Base-by-base conservation (phyloP, 2,888 invertebrate genomes). In the Stictocephala bisonia region DNA sequence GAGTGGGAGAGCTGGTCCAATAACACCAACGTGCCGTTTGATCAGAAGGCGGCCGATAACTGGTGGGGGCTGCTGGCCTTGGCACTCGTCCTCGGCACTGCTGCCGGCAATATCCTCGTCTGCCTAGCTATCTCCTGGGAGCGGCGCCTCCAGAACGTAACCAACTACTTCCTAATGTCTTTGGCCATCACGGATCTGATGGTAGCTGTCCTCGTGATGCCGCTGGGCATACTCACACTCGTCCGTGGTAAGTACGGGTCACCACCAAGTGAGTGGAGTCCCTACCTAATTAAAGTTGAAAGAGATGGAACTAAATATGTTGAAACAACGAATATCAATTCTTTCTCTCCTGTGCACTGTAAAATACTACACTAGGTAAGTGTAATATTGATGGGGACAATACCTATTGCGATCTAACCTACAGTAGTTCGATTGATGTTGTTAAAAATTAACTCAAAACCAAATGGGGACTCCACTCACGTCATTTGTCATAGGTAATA, bases 121-220 rank as follows among this genome's bases (percentile, higher is more conserved):
- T 97, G 97, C 81, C 85, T 97, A 79, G 97, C 98, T 24, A 96
- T 98, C 80, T 91, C 92, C 77, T 90, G 94, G 89, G 97, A 98
- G 83, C 89, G 94, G 72, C 88, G 96, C 15, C 86, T 98, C 75
- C 97, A 98, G 85, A 98, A 96, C 87, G 96, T 97, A 74, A 98
- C 97, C 81, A 98, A 98, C 85, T 97, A 97, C 84, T 98, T 98
- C 83, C 88, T 98, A 81, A 93, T 97, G 91, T 97, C 97, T 3
- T 85, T 98, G 82, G 97, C 97, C 69, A 93, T 97, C 78, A 97
- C 97, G 13, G 98, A 98, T 85, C 88, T 97, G 60, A 91, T 98
- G 87, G 97, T 98, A 1, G 96, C 96, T 50, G 89, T 96, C 24
- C 86, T 97, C 79, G 98, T 98, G 77, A 98, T 98, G 98, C 98